Evolutionary conservation across 2,113 vertebrate species (phyloP), one percentile per base, ranked within the genome.

Genomic region (Aspidoscelis tigris): DNA sequence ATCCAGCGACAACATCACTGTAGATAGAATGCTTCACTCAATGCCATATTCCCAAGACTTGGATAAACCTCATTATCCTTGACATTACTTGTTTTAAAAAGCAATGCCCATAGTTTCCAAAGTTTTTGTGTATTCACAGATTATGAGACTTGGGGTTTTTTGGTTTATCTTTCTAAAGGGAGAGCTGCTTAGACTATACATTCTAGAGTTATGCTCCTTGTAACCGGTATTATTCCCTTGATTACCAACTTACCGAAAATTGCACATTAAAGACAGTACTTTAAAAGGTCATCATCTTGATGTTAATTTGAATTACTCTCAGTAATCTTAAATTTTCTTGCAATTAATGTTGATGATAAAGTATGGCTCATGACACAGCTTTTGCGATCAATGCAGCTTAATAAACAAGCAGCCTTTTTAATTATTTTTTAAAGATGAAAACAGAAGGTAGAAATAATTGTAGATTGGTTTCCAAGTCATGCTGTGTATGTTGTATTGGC

Each of bases 301-400:
- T 93, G 88, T 86, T 92, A 81, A 88, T 90, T 79, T 72, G 88
- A 88, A 90, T 88, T 84, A 83, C 92, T 92, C 92, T 88, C 85
- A 89, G 33, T 90, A 58, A 87, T 88, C 88, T 44, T 86, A 41
- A 89, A 90, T 92, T 91, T 81, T 91, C 43, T 81, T 88, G 78
- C 91, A 90, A 84, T 87, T 92, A 88, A 87, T 87, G 64, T 16
- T 87, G 39, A 91, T 84, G 2, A 84, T 50, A 5, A 39, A 53
- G 86, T 69, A 18, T 89, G 44, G 90, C 85, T 2, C 75, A 73
- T 83, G 91, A 68, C 53, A 47, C 47, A 16, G 44, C 76, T 76
- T 33, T 75, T 65, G 71, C 85, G 87, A 87, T 92, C 84, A 87
- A 80, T 92, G 55, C 18, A 64, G 87, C 89, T 83, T 70, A 6